phyloP scores from a whole-genome alignment of 1,140 invertebrate species.

The Heliconius hermathena region DNA sequence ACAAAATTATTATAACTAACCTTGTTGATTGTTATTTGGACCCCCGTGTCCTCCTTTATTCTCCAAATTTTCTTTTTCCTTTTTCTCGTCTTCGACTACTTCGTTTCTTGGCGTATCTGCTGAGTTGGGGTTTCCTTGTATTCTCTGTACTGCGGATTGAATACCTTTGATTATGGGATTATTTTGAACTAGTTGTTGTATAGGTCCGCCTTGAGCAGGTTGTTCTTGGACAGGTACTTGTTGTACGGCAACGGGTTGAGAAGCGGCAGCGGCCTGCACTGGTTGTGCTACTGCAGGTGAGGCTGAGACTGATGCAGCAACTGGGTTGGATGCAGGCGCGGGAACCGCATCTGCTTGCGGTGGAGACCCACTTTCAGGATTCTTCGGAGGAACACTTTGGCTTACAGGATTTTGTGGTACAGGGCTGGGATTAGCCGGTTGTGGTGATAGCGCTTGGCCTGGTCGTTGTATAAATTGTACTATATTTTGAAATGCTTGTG shows the following conservation, averaged over 20 bases:
- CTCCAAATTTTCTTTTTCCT: slow-evolving; percentile 35
- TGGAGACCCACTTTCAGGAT: slow-evolving; percentile 1
- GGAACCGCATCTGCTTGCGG: slow-evolving; percentile 16
- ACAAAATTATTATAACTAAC: slow-evolving; percentile 20
- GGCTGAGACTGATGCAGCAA: slow-evolving; percentile 21
- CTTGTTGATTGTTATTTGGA: slow-evolving; percentile 25
- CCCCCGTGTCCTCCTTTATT: slow-evolving; percentile 22
- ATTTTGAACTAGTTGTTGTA: slow-evolving; percentile 62
- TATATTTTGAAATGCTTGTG: slow-evolving; percentile 19
- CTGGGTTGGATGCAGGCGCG: background rate
- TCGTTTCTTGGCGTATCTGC: slow-evolving; percentile 56
- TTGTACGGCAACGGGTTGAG: slow-evolving; percentile 1
- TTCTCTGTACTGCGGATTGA: slow-evolving; percentile 54
- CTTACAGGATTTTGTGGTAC: slow-evolving; percentile 3
- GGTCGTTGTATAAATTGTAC: slow-evolving; percentile 23
- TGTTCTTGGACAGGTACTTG: background rate
- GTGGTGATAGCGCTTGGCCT: background rate
- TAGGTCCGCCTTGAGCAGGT: slow-evolving; percentile 46
- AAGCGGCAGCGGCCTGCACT: slow-evolving; percentile 22
- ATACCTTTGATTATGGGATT: slow-evolving; percentile 66
- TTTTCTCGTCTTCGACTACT: slow-evolving; percentile 29
- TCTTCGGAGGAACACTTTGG: background rate
- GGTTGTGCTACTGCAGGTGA: slow-evolving; percentile 17
- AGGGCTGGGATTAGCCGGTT: background rate
- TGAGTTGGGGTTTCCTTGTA: slow-evolving; percentile 51